A percentile compares a stretch with the other conserved stretches of the same genome.
Evolutionary conservation across 1,140 invertebrate genomes (phyloP).

Genomic region (Ceratina calcarata): DNA sequence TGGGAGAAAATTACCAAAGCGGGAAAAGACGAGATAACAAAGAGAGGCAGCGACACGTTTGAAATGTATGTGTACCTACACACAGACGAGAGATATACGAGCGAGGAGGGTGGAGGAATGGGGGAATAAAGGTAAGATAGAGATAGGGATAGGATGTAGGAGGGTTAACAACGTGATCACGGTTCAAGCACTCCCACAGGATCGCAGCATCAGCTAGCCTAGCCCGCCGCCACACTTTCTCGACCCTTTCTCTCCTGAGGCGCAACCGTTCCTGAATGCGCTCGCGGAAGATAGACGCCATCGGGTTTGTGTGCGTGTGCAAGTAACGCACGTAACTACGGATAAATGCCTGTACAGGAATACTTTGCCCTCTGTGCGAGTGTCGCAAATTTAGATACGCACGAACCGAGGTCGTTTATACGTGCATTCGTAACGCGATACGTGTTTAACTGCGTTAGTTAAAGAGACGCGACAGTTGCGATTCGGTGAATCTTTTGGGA

Average conservation of each 20-base stretch:
- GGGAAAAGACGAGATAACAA: too few relatives aligned
- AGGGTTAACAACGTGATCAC: slow-evolving; percentile 73
- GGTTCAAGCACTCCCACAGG: slow-evolving; percentile 72
- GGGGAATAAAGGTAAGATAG: slow-evolving; percentile 23
- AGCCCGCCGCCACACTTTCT: slow-evolving; percentile 24
- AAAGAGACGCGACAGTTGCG: background rate
- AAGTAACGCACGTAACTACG: background rate
- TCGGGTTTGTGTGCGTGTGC: background rate
- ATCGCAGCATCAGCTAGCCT: slow-evolving; percentile 65
- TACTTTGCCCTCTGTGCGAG: background rate
- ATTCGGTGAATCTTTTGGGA: background rate
- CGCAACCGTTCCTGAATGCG: background rate
- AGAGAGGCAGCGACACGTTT: too few relatives aligned
- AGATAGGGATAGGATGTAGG: slow-evolving; percentile 28
- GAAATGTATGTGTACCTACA: too few relatives aligned
- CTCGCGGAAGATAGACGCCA: background rate
- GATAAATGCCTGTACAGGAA: background rate
- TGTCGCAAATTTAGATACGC: background rate
- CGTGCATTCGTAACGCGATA: background rate
- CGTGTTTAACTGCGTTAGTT: background rate
- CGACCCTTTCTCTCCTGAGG: background rate
- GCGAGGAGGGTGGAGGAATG: background rate
- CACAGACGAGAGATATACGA: too few relatives aligned
- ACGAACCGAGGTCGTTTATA: background rate
- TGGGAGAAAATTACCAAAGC: too few relatives aligned